Conservation (phyloP, 2,888 invertebrate genomes). For the Lypha dubia region DNA sequence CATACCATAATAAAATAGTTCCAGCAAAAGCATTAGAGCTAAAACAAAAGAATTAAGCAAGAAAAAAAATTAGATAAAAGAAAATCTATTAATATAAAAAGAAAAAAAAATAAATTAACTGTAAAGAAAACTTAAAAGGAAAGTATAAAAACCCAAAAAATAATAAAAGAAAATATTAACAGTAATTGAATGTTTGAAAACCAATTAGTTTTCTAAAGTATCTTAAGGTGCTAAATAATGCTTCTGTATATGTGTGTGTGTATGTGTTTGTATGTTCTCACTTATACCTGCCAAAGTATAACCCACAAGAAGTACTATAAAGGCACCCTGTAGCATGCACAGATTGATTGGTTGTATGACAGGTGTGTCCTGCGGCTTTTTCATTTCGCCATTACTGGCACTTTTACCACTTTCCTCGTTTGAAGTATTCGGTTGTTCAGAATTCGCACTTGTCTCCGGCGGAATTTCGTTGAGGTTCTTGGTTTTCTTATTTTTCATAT, state of each 20-base stretch:
- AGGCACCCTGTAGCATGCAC: conserved; percentile 89
- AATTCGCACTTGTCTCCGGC: conserved; percentile 20
- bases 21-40: conserved; percentile 77
- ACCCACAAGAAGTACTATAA: conserved; percentile 88
- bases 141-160: neutral
- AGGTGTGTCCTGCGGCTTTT: conserved; percentile 74
- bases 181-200: neutral
- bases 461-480: conserved; percentile 42
- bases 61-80: conserved; percentile 5
- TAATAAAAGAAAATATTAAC: neutral
- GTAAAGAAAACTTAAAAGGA: conserved; percentile 11
- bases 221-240: neutral
- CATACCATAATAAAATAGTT: conserved; percentile 75
- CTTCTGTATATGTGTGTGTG: neutral
- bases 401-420: conserved; percentile 70
- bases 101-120: neutral
- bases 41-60: conserved; percentile 27
- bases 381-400: conserved; percentile 68
- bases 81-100: conserved; percentile 32
- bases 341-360: conserved; percentile 87
- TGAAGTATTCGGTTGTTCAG: conserved; percentile 78
- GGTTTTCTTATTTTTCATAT: conserved; percentile 67
- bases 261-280: no score
- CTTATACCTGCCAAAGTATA: conserved; percentile 84
- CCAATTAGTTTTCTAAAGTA: neutral